phyloP scores from a whole-genome alignment of 2,797 vertebrate genomes.

The Tokudaia tokunoshimensis region DNA sequence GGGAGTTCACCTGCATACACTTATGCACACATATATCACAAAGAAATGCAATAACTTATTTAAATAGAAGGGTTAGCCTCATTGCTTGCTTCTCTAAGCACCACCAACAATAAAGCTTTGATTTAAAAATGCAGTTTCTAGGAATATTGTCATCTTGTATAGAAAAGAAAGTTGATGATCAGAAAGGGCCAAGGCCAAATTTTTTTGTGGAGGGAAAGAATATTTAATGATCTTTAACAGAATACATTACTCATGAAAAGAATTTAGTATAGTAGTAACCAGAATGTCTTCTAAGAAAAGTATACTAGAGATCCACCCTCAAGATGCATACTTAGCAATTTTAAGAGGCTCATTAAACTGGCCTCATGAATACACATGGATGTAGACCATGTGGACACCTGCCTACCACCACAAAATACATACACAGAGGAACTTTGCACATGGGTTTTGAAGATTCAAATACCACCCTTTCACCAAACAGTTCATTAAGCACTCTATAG shows the following conservation, averaged over 20 bases:
- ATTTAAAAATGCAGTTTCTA: not conserved
- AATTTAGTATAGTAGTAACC: not conserved
- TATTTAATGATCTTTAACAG: not conserved
- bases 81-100: not conserved
- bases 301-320: not conserved
- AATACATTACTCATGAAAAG: slow-evolving; percentile 34
- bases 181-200: not conserved
- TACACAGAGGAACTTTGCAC: not conserved
- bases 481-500: not conserved
- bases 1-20: not conserved
- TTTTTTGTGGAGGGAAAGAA: not conserved
- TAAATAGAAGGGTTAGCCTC: not conserved
- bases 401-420: not conserved
- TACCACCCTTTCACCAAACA: not conserved
- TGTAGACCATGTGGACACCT: not conserved
- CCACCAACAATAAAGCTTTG: not conserved
- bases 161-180: not conserved
- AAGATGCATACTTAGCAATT: not conserved
- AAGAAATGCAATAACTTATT: not conserved
- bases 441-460: not conserved
- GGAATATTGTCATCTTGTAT: not conserved
- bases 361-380: not conserved
- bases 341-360: slow-evolving; percentile 13
- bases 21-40: not conserved
- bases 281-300: slow-evolving; percentile 44